These are phyloP conservation scores for Malthinus seriepunctatus DNA, from an alignment of 2,888 invertebrate species.

Conservation along the genomic window DNA sequence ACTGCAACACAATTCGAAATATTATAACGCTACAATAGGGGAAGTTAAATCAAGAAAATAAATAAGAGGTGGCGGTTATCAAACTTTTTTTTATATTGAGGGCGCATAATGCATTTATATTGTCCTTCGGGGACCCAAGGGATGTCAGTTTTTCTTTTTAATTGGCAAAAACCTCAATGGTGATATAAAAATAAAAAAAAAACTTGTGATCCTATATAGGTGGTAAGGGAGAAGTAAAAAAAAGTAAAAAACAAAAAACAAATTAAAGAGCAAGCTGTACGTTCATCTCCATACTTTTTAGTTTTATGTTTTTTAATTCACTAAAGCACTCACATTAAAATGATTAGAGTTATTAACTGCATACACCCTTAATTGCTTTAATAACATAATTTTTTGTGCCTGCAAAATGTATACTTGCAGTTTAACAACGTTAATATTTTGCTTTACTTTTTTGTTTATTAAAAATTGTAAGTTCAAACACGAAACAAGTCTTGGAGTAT, in stretches of 20 bases:
- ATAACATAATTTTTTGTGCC: slow-evolving; percentile 33
- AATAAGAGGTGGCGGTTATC: slow-evolving; percentile 26
- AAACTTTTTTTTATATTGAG: slow-evolving; percentile 28
- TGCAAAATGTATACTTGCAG: slow-evolving; percentile 3
- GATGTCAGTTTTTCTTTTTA: slow-evolving; percentile 47
- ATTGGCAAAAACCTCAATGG: slow-evolving; percentile 54
- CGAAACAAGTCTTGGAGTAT: no score
- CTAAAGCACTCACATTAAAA: slow-evolving; percentile 28
- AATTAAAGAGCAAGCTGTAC: slow-evolving; percentile 33
- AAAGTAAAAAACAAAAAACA: slow-evolving; percentile 33
- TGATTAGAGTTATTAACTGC: slow-evolving; percentile 34
- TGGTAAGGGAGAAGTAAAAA: slow-evolving; percentile 48
- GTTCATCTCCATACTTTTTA: slow-evolving; percentile 29
- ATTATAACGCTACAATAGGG: background rate
- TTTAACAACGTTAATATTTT: slow-evolving; percentile 1
- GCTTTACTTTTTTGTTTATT: no score
- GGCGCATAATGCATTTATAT: slow-evolving; percentile 40
- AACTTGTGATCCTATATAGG: slow-evolving; percentile 47
- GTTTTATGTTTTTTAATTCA: slow-evolving; percentile 28
- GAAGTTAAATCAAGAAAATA: slow-evolving; percentile 22
- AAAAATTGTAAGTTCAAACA: no score
- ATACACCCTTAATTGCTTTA: slow-evolving; percentile 34
- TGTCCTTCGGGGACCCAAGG: slow-evolving; percentile 29
- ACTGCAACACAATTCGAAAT: background rate
- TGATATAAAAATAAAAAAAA: slow-evolving; percentile 53